A percentile compares a stretch with the other conserved stretches of the same genome.
phyloP scores from a whole-genome alignment of 2,888 invertebrate species.

The Sturmia bella region DNA sequence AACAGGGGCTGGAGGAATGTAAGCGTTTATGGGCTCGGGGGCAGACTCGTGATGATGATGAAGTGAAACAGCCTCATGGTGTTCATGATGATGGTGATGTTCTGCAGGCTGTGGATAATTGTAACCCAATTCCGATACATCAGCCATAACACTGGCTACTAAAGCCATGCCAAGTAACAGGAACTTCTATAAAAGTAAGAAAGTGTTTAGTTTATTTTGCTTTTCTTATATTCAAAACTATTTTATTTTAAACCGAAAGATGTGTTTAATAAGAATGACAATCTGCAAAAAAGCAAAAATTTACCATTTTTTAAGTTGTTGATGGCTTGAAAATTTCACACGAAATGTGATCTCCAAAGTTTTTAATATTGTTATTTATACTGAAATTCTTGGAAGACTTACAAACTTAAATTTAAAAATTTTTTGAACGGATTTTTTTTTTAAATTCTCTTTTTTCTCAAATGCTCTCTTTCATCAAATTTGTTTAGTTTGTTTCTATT shows the following conservation, averaged over 20 bases:
- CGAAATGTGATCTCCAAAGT: slow-evolving; percentile 43
- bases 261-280: background rate
- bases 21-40: slow-evolving; percentile 40
- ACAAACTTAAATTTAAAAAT: background rate
- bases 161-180: slow-evolving; percentile 54
- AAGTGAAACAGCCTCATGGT: background rate
- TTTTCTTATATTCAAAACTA: background rate
- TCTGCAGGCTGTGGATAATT: slow-evolving; percentile 29
- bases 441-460: slow-evolving; percentile 6
- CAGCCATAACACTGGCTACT: slow-evolving; percentile 60
- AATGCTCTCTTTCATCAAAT: slow-evolving; percentile 20
- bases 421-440: slow-evolving; percentile 17
- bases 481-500: background rate
- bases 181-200: slow-evolving; percentile 54
- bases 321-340: slow-evolving; percentile 45
- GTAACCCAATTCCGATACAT: slow-evolving; percentile 66
- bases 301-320: slow-evolving; percentile 62
- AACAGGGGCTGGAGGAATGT: slow-evolving; percentile 45
- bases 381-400: slow-evolving; percentile 39
- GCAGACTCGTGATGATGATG: slow-evolving; percentile 3
- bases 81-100: background rate
- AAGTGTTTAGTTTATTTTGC: background rate
- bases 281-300: background rate
- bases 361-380: slow-evolving; percentile 57
- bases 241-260: background rate